phyloP scores from a whole-genome alignment of 35 echinoderm and acorn worm species.

The Apostichopus parvimensis region DNA sequence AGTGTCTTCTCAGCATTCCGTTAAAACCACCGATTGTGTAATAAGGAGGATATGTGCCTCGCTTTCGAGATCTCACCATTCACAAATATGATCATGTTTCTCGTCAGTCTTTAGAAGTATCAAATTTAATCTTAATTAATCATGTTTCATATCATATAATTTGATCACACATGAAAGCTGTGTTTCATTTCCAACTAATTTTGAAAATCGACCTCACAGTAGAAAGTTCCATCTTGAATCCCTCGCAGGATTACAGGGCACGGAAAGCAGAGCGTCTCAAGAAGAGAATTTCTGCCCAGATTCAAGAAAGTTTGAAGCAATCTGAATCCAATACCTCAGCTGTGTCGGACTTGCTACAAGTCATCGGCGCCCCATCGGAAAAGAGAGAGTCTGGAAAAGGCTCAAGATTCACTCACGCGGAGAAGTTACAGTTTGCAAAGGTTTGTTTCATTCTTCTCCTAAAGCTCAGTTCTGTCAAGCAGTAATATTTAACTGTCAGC shows the following conservation, averaged over 20 bases:
- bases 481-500: too few relatives aligned
- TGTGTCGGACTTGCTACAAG: constrained; percentile 76
- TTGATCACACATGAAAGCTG: too few relatives aligned
- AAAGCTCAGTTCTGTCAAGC: background rate
- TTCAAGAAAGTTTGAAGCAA: constrained; percentile 76
- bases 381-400: constrained; percentile 71
- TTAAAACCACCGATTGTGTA: too few relatives aligned
- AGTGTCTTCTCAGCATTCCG: too few relatives aligned
- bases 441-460: constrained; percentile 26
- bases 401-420: constrained; percentile 89
- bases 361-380: constrained; percentile 61
- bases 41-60: too few relatives aligned
- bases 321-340: constrained; percentile 51
- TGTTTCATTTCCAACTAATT: too few relatives aligned
- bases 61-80: too few relatives aligned
- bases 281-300: constrained; percentile 81
- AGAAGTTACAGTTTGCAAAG: constrained; percentile 98
- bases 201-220: too few relatives aligned
- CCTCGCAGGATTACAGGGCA: constrained; percentile 84
- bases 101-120: too few relatives aligned
- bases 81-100: too few relatives aligned
- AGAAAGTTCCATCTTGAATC: background rate
- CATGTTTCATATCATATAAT: too few relatives aligned
- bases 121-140: too few relatives aligned
- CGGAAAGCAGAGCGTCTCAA: constrained; percentile 76